Percentiles rank a stretch among this genome's conserved stretches.
phyloP scores from a whole-genome alignment of 2,888 invertebrate genomes.

The Cybosia mesomella region DNA sequence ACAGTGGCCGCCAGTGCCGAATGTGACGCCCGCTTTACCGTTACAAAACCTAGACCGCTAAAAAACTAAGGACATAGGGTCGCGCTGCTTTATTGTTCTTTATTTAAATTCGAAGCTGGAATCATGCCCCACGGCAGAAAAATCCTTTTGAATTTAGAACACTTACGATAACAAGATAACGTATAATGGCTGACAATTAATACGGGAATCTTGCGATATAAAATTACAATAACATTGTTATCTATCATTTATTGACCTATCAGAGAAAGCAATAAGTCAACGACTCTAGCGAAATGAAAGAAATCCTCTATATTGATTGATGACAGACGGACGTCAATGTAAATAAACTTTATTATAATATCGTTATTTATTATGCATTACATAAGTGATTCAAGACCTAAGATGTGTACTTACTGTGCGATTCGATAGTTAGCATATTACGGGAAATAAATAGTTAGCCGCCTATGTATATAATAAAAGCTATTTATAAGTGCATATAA shows the following conservation, averaged over 20 bases:
- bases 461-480: slow-evolving; percentile 65
- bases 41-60: slow-evolving; percentile 74
- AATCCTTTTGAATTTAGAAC: slow-evolving; percentile 63
- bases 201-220: slow-evolving; percentile 56
- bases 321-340: slow-evolving; percentile 55
- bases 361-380: slow-evolving; percentile 58
- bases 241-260: slow-evolving; percentile 77
- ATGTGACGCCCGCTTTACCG: slow-evolving; percentile 73
- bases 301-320: slow-evolving; percentile 64
- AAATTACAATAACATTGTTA: slow-evolving; percentile 76
- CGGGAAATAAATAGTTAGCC: slow-evolving; percentile 44
- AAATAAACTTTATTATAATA: slow-evolving; percentile 55
- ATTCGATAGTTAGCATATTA: slow-evolving; percentile 26
- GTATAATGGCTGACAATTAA: slow-evolving; percentile 55
- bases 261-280: slow-evolving; percentile 76
- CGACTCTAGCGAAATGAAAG: slow-evolving; percentile 73
- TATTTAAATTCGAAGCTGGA: slow-evolving; percentile 50
- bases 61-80: slow-evolving; percentile 79
- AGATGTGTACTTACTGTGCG: slow-evolving; percentile 31
- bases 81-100: slow-evolving; percentile 63
- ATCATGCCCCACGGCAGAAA: slow-evolving; percentile 29
- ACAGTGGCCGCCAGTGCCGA: slow-evolving; percentile 63
- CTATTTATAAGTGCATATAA: slow-evolving; percentile 77
- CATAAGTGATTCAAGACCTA: slow-evolving; percentile 49
- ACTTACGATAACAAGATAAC: slow-evolving; percentile 52